Percentiles rank a stretch among this genome's conserved stretches.
These are phyloP conservation scores for Plodia interpunctella DNA, from an alignment of 1,140 invertebrate species.

Conservation along the genomic window DNA sequence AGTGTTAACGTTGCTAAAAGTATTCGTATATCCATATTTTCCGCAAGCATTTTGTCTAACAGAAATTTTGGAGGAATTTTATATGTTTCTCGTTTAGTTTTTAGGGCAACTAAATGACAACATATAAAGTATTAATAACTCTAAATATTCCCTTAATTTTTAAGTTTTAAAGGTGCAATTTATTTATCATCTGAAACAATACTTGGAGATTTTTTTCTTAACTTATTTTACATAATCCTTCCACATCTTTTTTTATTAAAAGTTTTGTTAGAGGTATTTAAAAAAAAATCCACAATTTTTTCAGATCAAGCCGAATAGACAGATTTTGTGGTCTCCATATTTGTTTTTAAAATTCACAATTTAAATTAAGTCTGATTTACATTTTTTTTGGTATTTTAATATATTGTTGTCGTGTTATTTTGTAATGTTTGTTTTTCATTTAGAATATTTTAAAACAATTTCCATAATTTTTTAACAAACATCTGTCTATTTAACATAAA, in stretches of 20 bases:
- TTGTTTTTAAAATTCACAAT: neutral
- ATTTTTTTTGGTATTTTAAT: too few relatives aligned
- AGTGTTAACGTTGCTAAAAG: constrained; percentile 23
- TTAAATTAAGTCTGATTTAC: too few relatives aligned
- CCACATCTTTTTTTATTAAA: constrained; percentile 54
- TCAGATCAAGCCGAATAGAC: neutral
- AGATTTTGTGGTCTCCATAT: constrained; percentile 19
- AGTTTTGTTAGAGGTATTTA: constrained; percentile 34
- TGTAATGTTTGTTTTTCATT: neutral
- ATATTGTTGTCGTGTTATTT: neutral
- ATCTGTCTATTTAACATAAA: constrained; percentile 1
- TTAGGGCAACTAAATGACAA: constrained; percentile 75
- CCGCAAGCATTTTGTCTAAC: constrained; percentile 20
- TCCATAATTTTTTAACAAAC: constrained; percentile 6
- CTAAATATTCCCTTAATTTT: constrained; percentile 57
- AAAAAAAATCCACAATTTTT: constrained; percentile 27
- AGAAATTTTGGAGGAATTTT: constrained; percentile 28
- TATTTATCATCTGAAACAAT: constrained; percentile 23
- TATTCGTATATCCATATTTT: constrained; percentile 9
- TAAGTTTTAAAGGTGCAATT: constrained; percentile 42
- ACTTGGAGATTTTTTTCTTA: constrained; percentile 25
- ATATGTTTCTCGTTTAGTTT: constrained; percentile 73
- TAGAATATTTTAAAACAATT: neutral
- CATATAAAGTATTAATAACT: constrained; percentile 63
- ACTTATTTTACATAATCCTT: constrained; percentile 28